phyloP scores from a whole-genome alignment of 2,797 vertebrate genomes.

The Schizopygopsis pylzovi region DNA sequence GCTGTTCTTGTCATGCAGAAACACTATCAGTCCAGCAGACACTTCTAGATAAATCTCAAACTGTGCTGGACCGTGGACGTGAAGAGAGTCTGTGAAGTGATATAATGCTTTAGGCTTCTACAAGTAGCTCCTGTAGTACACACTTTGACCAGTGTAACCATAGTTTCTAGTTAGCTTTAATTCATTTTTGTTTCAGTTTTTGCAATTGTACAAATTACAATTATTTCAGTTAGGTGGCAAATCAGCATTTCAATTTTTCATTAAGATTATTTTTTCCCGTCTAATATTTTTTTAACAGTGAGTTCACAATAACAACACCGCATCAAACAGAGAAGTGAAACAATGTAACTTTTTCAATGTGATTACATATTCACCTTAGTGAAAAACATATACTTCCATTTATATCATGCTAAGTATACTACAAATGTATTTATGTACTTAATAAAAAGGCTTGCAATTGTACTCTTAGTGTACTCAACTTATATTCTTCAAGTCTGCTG shows the following conservation, averaged over 20 bases:
- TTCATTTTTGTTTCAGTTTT: neutral
- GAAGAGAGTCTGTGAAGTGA: neutral
- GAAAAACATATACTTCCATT: too few relatives aligned
- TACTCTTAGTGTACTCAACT: too few relatives aligned
- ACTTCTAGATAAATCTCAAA: neutral
- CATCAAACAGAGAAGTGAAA: neutral
- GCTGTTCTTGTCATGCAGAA: slow-evolving; percentile 30
- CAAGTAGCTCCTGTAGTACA: neutral
- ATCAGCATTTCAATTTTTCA: too few relatives aligned
- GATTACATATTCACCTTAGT: neutral
- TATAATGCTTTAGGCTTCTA: neutral
- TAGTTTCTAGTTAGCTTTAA: neutral
- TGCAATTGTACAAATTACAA: too few relatives aligned
- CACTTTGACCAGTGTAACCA: neutral
- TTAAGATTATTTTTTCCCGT: too few relatives aligned
- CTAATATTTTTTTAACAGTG: too few relatives aligned
- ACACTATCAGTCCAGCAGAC: neutral
- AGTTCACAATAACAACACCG: neutral
- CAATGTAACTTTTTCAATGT: neutral
- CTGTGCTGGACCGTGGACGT: neutral
- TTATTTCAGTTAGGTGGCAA: too few relatives aligned
- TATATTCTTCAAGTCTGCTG: too few relatives aligned
- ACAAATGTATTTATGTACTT: too few relatives aligned
- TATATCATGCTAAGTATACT: too few relatives aligned
- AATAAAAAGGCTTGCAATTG: too few relatives aligned